phyloP scores from a whole-genome alignment of 2,797 vertebrate species.

The Cirrhinus molitorella region DNA sequence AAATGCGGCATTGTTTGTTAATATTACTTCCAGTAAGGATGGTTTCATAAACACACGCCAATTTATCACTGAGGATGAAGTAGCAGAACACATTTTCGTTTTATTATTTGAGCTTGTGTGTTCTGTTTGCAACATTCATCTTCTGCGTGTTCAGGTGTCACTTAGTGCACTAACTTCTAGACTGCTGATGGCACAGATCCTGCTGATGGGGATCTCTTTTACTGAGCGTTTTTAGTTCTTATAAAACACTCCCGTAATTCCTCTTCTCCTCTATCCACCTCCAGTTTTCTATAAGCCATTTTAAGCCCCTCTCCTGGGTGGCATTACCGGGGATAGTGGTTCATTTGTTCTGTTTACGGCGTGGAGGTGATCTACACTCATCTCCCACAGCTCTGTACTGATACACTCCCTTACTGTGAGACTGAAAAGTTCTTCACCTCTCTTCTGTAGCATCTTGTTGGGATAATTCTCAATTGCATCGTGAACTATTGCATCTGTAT shows the following conservation, averaged over 20 bases:
- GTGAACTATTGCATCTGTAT: background rate
- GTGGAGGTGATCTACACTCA: slow-evolving; percentile 17
- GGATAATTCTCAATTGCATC: slow-evolving; percentile 44
- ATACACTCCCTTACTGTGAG: slow-evolving; percentile 5
- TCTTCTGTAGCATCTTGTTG: slow-evolving; percentile 52
- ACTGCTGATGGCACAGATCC: slow-evolving; percentile 29
- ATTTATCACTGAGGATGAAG: slow-evolving; percentile 35
- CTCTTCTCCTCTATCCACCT: slow-evolving; percentile 29
- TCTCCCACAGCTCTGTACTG: slow-evolving; percentile 8
- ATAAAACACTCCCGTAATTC: slow-evolving; percentile 41
- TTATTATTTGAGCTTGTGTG: slow-evolving; percentile 38
- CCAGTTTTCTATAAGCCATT: slow-evolving; percentile 32
- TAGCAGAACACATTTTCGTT: slow-evolving; percentile 35
- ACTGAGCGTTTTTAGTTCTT: slow-evolving; percentile 21
- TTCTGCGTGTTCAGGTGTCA: slow-evolving; percentile 49
- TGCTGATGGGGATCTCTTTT: slow-evolving; percentile 29
- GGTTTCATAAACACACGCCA: slow-evolving; percentile 42
- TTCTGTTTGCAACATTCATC: slow-evolving; percentile 42
- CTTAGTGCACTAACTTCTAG: slow-evolving; percentile 25
- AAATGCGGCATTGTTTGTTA: slow-evolving; percentile 44
- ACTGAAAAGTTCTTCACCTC: background rate
- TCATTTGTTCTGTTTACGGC: slow-evolving; percentile 54
- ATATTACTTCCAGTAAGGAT: slow-evolving; percentile 40
- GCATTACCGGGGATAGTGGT: slow-evolving; percentile 43
- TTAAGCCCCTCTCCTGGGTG: slow-evolving; percentile 30